A percentile compares a stretch with the other conserved stretches of the same genome.
Evolutionary conservation across 2,888 invertebrate genomes (phyloP).

Genomic region (Drosophila stalkeri): DNA sequence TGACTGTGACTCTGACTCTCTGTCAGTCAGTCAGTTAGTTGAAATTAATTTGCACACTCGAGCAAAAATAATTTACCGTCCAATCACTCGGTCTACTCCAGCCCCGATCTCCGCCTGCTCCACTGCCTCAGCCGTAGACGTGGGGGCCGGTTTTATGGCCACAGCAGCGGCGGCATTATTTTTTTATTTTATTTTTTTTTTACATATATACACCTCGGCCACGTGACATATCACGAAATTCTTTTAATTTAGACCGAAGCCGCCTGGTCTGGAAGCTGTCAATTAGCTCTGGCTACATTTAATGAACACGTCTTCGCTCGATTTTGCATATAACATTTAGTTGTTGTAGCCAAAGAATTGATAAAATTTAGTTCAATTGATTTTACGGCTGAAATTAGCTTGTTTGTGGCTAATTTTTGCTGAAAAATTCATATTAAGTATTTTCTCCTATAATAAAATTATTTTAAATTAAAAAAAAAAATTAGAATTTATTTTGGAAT

Average conservation of each 20-base stretch:
- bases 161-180: slow-evolving; percentile 13
- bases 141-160: slow-evolving; percentile 63
- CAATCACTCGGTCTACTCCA: slow-evolving; percentile 29
- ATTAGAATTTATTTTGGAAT: too few relatives aligned
- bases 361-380: not conserved
- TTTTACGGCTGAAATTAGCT: not conserved
- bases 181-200: not conserved
- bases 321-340: not conserved
- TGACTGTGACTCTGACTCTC: not conserved
- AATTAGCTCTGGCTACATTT: slow-evolving; percentile 68
- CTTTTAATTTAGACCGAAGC: slow-evolving; percentile 44
- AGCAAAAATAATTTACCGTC: slow-evolving; percentile 73
- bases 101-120: not conserved
- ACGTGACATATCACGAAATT: slow-evolving; percentile 78
- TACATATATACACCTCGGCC: slow-evolving; percentile 58
- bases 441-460: not conserved
- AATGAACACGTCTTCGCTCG: slow-evolving; percentile 35
- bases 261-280: slow-evolving; percentile 61
- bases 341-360: slow-evolving; percentile 11
- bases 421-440: not conserved
- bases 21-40: slow-evolving; percentile 60
- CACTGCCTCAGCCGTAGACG: slow-evolving; percentile 37
- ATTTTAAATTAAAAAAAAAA: too few relatives aligned
- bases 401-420: not conserved
- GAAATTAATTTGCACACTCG: slow-evolving; percentile 76